phyloP scores from a whole-genome alignment of 2,888 invertebrate species.

The Biston betularia region DNA sequence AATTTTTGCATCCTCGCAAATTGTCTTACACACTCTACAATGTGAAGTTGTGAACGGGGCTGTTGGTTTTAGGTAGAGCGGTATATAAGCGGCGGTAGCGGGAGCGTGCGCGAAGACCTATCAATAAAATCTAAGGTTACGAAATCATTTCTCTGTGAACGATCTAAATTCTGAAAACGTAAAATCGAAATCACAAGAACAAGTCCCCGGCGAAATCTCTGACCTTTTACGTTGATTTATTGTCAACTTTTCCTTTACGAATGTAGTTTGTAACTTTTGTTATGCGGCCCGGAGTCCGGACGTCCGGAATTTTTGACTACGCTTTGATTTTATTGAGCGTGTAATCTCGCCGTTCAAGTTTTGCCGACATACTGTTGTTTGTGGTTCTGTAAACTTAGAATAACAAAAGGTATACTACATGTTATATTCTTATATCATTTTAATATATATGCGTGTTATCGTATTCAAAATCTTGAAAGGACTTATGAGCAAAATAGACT shows the following conservation, averaged over 20 bases:
- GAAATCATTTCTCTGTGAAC: too few relatives aligned
- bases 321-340: constrained; percentile 72
- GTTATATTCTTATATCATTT: too few relatives aligned
- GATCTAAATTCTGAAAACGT: constrained; percentile 41
- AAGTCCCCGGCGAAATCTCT: constrained; percentile 68
- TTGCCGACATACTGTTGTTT: constrained; percentile 18
- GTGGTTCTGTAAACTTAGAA: constrained; percentile 9
- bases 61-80: too few relatives aligned
- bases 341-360: constrained; percentile 47
- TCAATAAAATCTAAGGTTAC: too few relatives aligned
- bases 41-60: too few relatives aligned
- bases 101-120: too few relatives aligned
- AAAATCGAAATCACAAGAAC: constrained; percentile 50
- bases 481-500: too few relatives aligned
- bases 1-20: too few relatives aligned
- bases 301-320: constrained; percentile 66
- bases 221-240: constrained; percentile 79
- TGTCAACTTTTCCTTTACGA: constrained; percentile 64
- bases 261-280: constrained; percentile 70
- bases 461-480: too few relatives aligned
- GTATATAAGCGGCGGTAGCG: too few relatives aligned
- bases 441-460: too few relatives aligned
- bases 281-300: constrained; percentile 65
- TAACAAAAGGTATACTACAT: not conserved
- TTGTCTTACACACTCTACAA: too few relatives aligned